Evolutionary conservation across 2,113 vertebrate genomes (phyloP).

Genomic region (Semnornis frantzii): DNA sequence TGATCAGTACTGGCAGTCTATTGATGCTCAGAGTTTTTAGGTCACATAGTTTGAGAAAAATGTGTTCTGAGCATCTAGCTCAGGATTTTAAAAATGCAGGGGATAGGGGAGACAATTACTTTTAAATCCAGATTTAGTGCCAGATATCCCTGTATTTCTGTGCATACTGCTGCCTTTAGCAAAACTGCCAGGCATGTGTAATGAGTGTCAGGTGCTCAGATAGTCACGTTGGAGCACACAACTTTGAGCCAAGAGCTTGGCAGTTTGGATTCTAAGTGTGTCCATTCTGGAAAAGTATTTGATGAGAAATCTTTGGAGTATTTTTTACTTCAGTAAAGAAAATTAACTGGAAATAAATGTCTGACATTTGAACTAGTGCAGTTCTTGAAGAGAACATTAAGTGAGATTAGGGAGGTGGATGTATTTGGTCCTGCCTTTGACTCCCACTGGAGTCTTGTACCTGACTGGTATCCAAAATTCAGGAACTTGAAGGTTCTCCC

Average conservation of each 20-base stretch:
- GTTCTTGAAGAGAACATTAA: neutral
- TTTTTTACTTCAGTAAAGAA: neutral
- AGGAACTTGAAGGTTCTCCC: neutral
- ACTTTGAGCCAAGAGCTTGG: neutral
- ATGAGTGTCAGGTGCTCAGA: neutral
- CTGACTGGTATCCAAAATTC: neutral
- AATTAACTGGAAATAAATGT: neutral
- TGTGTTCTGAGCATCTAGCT: neutral
- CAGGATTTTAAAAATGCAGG: neutral
- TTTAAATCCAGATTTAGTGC: neutral
- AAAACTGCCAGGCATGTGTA: neutral
- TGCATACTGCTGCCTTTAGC: neutral
- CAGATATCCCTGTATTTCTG: neutral
- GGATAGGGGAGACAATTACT: neutral
- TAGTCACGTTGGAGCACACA: accelerated
- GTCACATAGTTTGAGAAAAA: neutral
- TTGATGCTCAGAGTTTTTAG: neutral
- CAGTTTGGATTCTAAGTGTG: neutral
- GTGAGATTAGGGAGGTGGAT: neutral
- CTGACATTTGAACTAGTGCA: neutral
- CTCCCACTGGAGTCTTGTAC: neutral
- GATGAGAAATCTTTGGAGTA: neutral
- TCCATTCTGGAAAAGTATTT: neutral
- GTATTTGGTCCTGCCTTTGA: neutral
- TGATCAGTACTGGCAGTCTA: neutral